Conservation (phyloP, 2,797 vertebrate species). For the Acipenser ruthenus region DNA sequence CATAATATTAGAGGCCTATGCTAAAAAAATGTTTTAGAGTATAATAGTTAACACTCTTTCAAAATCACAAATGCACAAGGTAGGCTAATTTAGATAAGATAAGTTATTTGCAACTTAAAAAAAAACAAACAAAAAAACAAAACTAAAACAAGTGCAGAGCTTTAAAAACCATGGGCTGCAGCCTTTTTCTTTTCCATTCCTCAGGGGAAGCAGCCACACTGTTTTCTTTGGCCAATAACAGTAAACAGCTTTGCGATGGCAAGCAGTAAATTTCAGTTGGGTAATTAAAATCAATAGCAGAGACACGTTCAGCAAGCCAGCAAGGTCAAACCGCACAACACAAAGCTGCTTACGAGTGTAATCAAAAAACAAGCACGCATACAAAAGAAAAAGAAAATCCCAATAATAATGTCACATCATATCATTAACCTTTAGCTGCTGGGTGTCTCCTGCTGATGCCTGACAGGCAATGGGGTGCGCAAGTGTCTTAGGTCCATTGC, state of each 20-base stretch:
- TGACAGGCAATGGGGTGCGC: not conserved
- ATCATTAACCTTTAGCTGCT: conserved; percentile 68
- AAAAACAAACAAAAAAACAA: too few species aligned
- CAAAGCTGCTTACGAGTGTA: conserved; percentile 61
- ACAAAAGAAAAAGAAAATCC: conserved; percentile 39
- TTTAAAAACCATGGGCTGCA: conserved; percentile 38
- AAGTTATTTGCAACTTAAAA: conserved; percentile 41
- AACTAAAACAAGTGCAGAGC: conserved; percentile 31
- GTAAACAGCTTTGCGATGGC: conserved; percentile 74
- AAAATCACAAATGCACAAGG: conserved; percentile 28
- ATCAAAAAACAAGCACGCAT: conserved; percentile 59
- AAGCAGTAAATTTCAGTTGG: conserved; percentile 66
- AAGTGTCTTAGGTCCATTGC: not conserved
- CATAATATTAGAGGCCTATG: too few species aligned
- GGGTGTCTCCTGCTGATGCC: conserved; percentile 5
- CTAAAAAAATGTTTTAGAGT: too few species aligned
- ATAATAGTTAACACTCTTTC: too few species aligned
- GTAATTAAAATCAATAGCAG: conserved; percentile 97
- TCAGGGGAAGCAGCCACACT: conserved; percentile 43
- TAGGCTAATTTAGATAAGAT: conserved; percentile 64
- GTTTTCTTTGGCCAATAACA: conserved; percentile 65
- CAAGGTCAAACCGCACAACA: conserved; percentile 77
- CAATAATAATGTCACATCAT: conserved; percentile 68
- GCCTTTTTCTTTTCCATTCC: conserved; percentile 14
- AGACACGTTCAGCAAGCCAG: conserved; percentile 73